These are phyloP conservation scores for Polyergus mexicanus DNA, from an alignment of 1,140 invertebrate genomes.

Conservation along the genomic window DNA sequence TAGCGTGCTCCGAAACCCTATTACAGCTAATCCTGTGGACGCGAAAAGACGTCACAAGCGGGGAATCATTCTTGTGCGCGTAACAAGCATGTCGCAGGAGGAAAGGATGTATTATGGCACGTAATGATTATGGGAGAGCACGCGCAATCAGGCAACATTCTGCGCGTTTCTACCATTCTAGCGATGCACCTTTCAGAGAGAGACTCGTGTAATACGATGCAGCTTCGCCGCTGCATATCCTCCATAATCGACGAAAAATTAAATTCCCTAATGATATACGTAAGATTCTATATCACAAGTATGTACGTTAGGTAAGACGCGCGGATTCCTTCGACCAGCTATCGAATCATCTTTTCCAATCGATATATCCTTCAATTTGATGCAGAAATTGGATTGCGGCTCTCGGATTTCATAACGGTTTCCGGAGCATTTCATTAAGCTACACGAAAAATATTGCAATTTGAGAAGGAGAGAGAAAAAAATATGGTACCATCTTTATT, in stretches of 20 bases:
- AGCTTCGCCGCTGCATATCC: constrained; percentile 11
- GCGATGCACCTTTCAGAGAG: not conserved
- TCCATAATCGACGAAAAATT: constrained; percentile 61
- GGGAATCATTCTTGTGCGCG: constrained; percentile 60
- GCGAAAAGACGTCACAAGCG: constrained; percentile 59
- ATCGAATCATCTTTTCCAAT: constrained; percentile 40
- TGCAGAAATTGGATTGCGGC: constrained; percentile 25
- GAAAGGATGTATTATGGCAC: constrained; percentile 71
- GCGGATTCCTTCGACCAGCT: not conserved
- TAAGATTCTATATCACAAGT: constrained; percentile 33
- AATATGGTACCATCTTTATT: not conserved
- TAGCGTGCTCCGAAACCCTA: constrained; percentile 40
- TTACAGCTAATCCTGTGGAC: constrained; percentile 67
- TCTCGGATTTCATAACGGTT: constrained; percentile 7
- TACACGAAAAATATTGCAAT: not conserved
- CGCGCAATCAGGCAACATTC: constrained; percentile 62
- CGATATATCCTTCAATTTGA: constrained; percentile 24
- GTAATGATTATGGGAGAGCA: constrained; percentile 76
- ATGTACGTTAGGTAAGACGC: constrained; percentile 39
- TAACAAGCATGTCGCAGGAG: constrained; percentile 75
- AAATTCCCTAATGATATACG: constrained; percentile 59
- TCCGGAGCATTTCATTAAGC: not conserved
- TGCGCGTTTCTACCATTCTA: constrained; percentile 50
- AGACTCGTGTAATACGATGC: constrained; percentile 50
- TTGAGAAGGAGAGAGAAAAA: too few relatives aligned